Base-by-base conservation (phyloP, 2,113 vertebrate genomes). In the Strigops habroptila region DNA sequence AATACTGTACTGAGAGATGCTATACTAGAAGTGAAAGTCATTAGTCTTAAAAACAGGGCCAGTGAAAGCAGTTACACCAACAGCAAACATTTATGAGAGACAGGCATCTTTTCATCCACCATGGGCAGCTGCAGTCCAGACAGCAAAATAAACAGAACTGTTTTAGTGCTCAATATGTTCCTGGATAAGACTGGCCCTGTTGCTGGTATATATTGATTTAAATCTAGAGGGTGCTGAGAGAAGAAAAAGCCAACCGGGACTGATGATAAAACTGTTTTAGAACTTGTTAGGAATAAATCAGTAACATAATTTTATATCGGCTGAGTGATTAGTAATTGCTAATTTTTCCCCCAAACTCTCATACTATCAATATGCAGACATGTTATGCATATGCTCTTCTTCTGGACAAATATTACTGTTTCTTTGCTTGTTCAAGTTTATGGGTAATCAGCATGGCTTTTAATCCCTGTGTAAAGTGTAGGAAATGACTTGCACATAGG, bases 91-190 rank as follows among this genome's bases (percentile, higher is more conserved):
- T 93, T 91, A 37, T 75, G 69, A 48, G 63, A 94, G 43, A 93
- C 90, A 92, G 28, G 43, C 83, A 70, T 77, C 93, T 94, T 94
- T 96, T 96, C 83, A 95, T 95, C 92, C 67, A 77, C 69, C 46
- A 12, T 46, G 37, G 49, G 74, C 86, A 89, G 96, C 86, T 95
- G 83, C 74, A 80, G 49, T 65, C 74, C 93, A 93, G 91, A 89
- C 52, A 74, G 86, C 49, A 95, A 91, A 95, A 85, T 86, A 91
- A 93, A 94, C 95, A 95, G 86, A 76, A 59, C 91, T 85, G 16
- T 92, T 77, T 94, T 89, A 82, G 59, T 37, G 13, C 70, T 87
- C 0, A 0, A 30, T 82, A 21, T 65, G 46, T 80, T 85, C 78
- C 74, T 89, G 90, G 25, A 7, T 78, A 88, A 91, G 57, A 78